phyloP scores from a whole-genome alignment of 2,797 vertebrate genomes.

The Poecilia picta region DNA sequence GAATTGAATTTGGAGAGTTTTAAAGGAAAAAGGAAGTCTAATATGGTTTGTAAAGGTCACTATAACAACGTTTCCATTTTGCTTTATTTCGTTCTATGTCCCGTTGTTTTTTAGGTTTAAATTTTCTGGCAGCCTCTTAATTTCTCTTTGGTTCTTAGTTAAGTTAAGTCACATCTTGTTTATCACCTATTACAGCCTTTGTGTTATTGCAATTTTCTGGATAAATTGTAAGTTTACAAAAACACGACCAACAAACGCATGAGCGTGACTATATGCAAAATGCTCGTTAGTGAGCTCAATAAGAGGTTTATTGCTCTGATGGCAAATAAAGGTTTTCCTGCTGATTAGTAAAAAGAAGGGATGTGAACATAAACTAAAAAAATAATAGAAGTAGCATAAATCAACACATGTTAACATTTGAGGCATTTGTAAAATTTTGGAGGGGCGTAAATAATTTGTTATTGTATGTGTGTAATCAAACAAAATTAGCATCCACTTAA shows the following conservation, averaged over 20 bases:
- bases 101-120: not conserved
- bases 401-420: slow-evolving; percentile 3
- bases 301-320: not conserved
- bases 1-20: not conserved
- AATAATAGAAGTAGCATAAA: not conserved
- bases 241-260: not conserved
- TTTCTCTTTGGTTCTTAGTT: not conserved
- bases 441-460: slow-evolving; percentile 4
- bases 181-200: not conserved
- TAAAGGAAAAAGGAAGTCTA: no score
- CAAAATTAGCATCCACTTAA: not conserved
- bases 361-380: not conserved
- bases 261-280: not conserved
- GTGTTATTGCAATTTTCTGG: not conserved
- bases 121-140: not conserved
- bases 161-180: not conserved
- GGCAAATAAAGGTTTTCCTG: not conserved
- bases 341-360: slow-evolving; percentile 1
- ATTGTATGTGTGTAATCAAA: not conserved
- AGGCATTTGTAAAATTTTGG: not conserved
- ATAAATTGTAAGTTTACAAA: not conserved
- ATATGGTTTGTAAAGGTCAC: no score
- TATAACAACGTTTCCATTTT: not conserved
- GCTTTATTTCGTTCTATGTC: not conserved
- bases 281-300: slow-evolving; percentile 4